Percentiles rank a stretch among this genome's conserved stretches.
Conservation (phyloP, 2,888 invertebrate genomes). For the Alentia gelatinosa region DNA sequence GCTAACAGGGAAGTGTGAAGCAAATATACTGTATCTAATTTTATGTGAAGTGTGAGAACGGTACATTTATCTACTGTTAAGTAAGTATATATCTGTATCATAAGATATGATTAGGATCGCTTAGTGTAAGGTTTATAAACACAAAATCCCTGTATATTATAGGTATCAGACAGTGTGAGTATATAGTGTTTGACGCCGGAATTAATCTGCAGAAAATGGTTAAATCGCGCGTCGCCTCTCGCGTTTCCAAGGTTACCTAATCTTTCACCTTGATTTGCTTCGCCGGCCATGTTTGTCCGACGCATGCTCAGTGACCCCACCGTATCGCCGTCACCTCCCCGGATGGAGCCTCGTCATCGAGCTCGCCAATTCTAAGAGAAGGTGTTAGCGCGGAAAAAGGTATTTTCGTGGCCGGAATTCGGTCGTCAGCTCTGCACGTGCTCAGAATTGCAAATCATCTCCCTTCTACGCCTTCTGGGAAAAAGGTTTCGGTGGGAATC, state of each 20-base stretch:
- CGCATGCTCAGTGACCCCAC: conserved; percentile 2
- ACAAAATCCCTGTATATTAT: background rate
- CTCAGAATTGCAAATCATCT: conserved; percentile 39
- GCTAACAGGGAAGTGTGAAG: too few relatives aligned
- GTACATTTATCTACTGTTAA: too few relatives aligned
- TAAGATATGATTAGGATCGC: too few relatives aligned
- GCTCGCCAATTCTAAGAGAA: conserved; percentile 32
- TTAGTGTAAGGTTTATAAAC: background rate
- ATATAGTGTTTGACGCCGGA: conserved; percentile 39
- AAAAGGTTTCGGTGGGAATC: conserved; percentile 6
- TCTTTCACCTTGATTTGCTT: conserved; percentile 49
- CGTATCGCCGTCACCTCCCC: conserved; percentile 23
- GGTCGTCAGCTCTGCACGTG: background rate
- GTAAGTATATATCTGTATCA: too few relatives aligned
- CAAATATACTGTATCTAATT: too few relatives aligned
- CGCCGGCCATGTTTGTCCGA: background rate
- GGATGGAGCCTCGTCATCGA: conserved; percentile 9
- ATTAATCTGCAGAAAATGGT: conserved; percentile 44
- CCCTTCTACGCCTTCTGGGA: background rate
- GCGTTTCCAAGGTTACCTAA: conserved; percentile 49
- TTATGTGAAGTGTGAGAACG: too few relatives aligned
- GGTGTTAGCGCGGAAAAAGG: conserved; percentile 47
- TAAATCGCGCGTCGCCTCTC: conserved; percentile 31
- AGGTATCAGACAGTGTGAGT: background rate
- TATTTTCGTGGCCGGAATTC: conserved; percentile 31